phyloP scores from a whole-genome alignment of 2,113 vertebrate species.

The Xiphophorus maculatus region DNA sequence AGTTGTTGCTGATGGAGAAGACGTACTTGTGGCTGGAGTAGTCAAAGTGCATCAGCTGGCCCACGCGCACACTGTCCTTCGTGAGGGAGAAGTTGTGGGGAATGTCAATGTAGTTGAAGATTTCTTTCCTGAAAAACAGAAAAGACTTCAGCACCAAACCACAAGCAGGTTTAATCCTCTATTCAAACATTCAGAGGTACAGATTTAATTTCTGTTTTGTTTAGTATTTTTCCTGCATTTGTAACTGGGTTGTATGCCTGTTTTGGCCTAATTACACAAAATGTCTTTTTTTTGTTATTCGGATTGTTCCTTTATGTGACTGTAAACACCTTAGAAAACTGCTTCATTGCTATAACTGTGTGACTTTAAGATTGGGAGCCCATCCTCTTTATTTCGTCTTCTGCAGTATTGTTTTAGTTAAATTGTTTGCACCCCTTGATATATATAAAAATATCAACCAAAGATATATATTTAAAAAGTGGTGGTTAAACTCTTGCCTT shows the following conservation, averaged over 20 bases:
- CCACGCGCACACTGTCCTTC: slow-evolving; percentile 90
- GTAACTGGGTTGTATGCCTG: background rate
- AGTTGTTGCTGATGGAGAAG: slow-evolving; percentile 96
- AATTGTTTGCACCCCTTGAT: no score
- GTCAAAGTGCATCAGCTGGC: slow-evolving; percentile 99
- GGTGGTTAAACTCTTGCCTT: slow-evolving; percentile 78
- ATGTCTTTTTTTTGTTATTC: no score
- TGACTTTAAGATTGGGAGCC: no score
- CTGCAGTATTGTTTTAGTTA: no score
- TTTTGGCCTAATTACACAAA: no score
- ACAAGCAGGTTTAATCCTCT: background rate
- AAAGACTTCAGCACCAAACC: background rate
- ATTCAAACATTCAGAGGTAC: no score
- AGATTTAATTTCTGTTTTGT: background rate
- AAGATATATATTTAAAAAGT: background rate
- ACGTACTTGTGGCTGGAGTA: slow-evolving; percentile 99
- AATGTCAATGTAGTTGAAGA: slow-evolving; percentile 92
- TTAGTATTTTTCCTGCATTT: background rate
- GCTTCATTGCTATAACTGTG: no score
- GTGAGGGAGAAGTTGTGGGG: slow-evolving; percentile 95
- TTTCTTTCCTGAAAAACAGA: slow-evolving; percentile 86
- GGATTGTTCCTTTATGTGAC: no score
- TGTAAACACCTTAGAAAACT: no score
- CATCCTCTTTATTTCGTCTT: no score
- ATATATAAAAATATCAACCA: background rate